Base-by-base conservation (phyloP, 2,113 vertebrate genomes). In the Hemiscyllium ocellatum region DNA sequence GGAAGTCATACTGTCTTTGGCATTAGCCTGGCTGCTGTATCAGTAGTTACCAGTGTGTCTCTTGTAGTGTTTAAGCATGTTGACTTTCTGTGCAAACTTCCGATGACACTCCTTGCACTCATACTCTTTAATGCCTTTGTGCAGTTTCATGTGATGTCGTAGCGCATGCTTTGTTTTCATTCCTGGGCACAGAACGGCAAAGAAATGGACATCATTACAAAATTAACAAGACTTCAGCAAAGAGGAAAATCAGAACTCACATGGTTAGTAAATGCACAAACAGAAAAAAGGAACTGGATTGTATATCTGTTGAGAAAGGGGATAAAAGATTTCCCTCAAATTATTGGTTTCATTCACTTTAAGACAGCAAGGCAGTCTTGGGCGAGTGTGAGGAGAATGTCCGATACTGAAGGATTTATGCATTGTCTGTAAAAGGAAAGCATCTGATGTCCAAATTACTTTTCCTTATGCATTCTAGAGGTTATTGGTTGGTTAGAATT, bases 81-180 rank as follows among this genome's bases (percentile, higher is more conserved):
- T 99, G 97, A 99, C 99, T 96, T 99, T 99, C 97, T 99, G 99
- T 4, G 99, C 99, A 89, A 99, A 99, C 96, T 98, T 99, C 96
- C 99, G 98, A 97, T 99, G 99, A 29, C 99, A 99, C 96, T 99
- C 98, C 95, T 98, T 98, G 96, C 99, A 99, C 97, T 99, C 99
- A 0, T 99, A 99, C 96, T 99, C 99, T 96, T 99, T 99, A 97
- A 99, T 99, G 95, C 99, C 99, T 96, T 99, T 99, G 97, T 99
- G 99, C 24, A 99, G 98, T 97, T 99, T 99, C 99, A 99, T 99
- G 97, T 99, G 99, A 97, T 99, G 99, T 95, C 99, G 97, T 96
- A 99, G 98, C 0, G 99, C 99, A 0, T 99, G 99, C 96, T 99
- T 99, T n/a, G 99, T 99, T 97, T 99, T 99, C 99, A 99, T 99